Conservation (phyloP, 2,797 vertebrate species). For the Perodicticus potto region DNA sequence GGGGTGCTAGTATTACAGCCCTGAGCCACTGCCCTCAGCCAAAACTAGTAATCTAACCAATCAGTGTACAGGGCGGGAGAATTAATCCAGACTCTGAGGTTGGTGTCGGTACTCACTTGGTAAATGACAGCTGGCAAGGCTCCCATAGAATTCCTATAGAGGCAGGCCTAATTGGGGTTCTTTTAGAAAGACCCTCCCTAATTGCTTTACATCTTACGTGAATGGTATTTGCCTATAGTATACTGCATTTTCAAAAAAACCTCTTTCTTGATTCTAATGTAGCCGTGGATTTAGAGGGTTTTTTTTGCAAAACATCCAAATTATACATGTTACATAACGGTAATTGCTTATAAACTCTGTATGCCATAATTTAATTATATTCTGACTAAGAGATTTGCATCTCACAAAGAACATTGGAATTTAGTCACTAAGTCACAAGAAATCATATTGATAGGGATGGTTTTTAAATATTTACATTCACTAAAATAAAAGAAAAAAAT, state of each 20-base stretch:
- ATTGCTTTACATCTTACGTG: slow-evolving; percentile 46
- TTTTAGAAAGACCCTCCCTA: slow-evolving; percentile 54
- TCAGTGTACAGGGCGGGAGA: background rate
- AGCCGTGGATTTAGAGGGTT: background rate
- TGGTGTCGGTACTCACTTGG: slow-evolving; percentile 24
- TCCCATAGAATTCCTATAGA: background rate
- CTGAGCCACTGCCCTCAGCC: no score
- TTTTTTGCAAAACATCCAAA: background rate
- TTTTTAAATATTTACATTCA: slow-evolving; percentile 68
- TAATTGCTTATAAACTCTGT: slow-evolving; percentile 60
- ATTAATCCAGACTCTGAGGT: slow-evolving; percentile 8
- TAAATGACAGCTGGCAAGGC: background rate
- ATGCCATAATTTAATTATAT: slow-evolving; percentile 72
- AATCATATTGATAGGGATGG: slow-evolving; percentile 65
- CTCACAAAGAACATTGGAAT: slow-evolving; percentile 65
- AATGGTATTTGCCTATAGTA: slow-evolving; percentile 60
- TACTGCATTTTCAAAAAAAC: slow-evolving; percentile 51
- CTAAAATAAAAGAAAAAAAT: slow-evolving; percentile 56
- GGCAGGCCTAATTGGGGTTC: slow-evolving; percentile 19
- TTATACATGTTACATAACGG: slow-evolving; percentile 40
- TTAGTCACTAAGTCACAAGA: slow-evolving; percentile 66
- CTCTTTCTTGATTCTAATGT: slow-evolving; percentile 62
- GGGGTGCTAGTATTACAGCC: no score
- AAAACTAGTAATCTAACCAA: background rate
- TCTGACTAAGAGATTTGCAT: slow-evolving; percentile 63